Base-by-base conservation (phyloP, 2,113 vertebrate species). In the Peromyscus polionotus region DNA sequence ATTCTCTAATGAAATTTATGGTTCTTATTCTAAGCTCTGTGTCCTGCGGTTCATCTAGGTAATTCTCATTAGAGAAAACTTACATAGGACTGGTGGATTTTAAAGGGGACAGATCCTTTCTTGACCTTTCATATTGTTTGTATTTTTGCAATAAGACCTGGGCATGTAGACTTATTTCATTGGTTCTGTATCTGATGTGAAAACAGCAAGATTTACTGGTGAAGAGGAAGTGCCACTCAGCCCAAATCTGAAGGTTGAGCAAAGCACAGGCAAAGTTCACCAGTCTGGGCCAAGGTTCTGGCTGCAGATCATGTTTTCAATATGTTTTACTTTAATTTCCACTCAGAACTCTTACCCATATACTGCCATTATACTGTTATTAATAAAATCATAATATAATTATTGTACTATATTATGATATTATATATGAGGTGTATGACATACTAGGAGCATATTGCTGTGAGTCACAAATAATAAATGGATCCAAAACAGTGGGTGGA, bases 291-390 rank as follows among this genome's bases (percentile, higher is more conserved):
- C n/a, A 63, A 59, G 8, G 3, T 14, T 42, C 81, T 48, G 42
- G 17, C 26, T 84, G 73, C 61, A 22, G 20, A 3, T 63, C 6
- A 86, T 19, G 36, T 72, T 4, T 92, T 68, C 67, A 70, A 88
- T 61, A 76, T 80, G 70, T 51, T 94, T 94, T 87, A 93, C 59
- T 95, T 93, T 79, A 67, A 86, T 93, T 87, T 39, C 48, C 33
- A 73, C 57, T 51, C 45, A 45, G n/a, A 91, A 90, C 79, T 42
- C 6, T 75, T 85, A 4, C 5, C 54, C 42, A 61, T 76, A 76
- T 88, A 1, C 84, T 59, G 39, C 6, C 84, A 16, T 93, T 57
- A 90, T 39, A 57, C 11, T 73, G 0, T 88, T 93, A 36, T 72
- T 91, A 73, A 88, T 57, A 91, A 85, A 93, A 39, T 39, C 17